A percentile compares a stretch with the other conserved stretches of the same genome.
Evolutionary conservation across 2,797 vertebrate genomes (phyloP).

Genomic region (Toxotes lorentzi): DNA sequence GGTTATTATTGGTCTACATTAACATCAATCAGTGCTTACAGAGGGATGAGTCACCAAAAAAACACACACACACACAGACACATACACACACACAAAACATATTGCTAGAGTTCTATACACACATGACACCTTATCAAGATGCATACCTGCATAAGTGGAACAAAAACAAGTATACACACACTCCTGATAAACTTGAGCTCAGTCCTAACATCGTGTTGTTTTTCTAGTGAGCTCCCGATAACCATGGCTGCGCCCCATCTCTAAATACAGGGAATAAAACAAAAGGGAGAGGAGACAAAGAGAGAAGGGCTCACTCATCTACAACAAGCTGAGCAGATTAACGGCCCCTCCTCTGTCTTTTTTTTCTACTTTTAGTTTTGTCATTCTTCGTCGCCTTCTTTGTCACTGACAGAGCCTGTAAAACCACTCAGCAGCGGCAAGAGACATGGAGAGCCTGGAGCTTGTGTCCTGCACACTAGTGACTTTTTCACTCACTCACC

Average conservation of each 20-base stretch:
- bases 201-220: slow-evolving; percentile 36
- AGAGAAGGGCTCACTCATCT: slow-evolving; percentile 46
- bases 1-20: slow-evolving; percentile 62
- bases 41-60: slow-evolving; percentile 69
- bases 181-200: slow-evolving; percentile 21
- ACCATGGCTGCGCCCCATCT: slow-evolving; percentile 67
- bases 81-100: slow-evolving; percentile 10
- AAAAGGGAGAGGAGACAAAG: slow-evolving; percentile 45
- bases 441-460: slow-evolving; percentile 7
- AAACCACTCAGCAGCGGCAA: slow-evolving; percentile 29
- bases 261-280: slow-evolving; percentile 57
- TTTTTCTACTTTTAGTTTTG: slow-evolving; percentile 13
- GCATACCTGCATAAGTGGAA: slow-evolving; percentile 3
- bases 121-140: slow-evolving; percentile 22
- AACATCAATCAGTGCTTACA: slow-evolving; percentile 52
- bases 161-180: slow-evolving; percentile 25
- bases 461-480: slow-evolving; percentile 30
- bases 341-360: slow-evolving; percentile 52
- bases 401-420: slow-evolving; percentile 49
- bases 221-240: slow-evolving; percentile 53
- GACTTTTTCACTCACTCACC: slow-evolving; percentile 51
- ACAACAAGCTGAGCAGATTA: slow-evolving; percentile 27
- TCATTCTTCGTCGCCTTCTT: slow-evolving; percentile 35
- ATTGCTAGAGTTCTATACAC: slow-evolving; percentile 12
- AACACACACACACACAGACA: slow-evolving; percentile 9